These are phyloP conservation scores for Bembecia ichneumoniformis DNA, from an alignment of 2,888 invertebrate species.

Conservation along the genomic window DNA sequence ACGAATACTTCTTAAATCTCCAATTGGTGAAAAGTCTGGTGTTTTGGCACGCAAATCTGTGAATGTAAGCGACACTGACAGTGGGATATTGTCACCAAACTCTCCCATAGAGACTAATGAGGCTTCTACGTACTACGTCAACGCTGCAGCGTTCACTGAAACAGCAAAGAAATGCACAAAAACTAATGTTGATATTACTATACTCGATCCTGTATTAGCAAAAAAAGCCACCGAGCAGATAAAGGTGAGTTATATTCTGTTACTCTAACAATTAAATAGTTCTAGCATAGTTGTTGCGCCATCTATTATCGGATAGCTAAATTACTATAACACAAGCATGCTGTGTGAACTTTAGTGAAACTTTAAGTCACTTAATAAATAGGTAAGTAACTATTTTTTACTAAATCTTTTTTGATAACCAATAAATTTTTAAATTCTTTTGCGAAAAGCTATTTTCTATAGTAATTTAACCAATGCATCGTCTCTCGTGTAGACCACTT, in stretches of 20 bases:
- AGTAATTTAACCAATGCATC: no score
- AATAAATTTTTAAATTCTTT: no score
- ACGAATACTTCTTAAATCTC: constrained; percentile 45
- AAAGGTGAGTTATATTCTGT: constrained; percentile 40
- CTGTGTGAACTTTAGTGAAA: no score
- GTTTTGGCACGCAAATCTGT: constrained; percentile 38
- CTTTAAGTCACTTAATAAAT: no score
- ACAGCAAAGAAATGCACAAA: constrained; percentile 38
- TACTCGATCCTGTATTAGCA: constrained; percentile 53
- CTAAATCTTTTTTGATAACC: no score
- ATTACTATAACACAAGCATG: no score
- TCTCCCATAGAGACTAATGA: constrained; percentile 71
- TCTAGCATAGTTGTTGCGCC: constrained; percentile 1
- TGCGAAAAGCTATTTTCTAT: no score
- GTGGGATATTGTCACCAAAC: constrained; percentile 75
- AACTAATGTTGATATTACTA: constrained; percentile 48
- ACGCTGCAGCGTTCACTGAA: constrained; percentile 53
- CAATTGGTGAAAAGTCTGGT: constrained; percentile 40
- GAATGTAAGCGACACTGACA: constrained; percentile 75
- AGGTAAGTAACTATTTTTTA: no score
- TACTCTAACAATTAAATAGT: constrained; percentile 3
- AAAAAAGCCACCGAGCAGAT: constrained; percentile 64
- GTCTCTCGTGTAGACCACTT: no score
- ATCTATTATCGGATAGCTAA: background rate
- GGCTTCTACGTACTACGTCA: constrained; percentile 47